Conservation (phyloP, 2,113 vertebrate species). For the Diphyllodes magnificus region DNA sequence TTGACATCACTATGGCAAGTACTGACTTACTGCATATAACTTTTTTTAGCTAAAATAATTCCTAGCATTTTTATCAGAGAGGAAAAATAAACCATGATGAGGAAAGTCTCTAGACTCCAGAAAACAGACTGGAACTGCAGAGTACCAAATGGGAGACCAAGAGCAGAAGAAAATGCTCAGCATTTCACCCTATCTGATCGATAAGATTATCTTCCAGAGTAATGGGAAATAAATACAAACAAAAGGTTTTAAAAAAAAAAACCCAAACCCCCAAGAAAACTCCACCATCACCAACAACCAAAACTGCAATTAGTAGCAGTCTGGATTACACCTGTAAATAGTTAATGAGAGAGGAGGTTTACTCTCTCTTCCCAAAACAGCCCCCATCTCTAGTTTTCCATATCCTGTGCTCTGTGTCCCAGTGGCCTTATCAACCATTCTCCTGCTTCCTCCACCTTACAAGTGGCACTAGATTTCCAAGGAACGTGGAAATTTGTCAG, state of each 20-base stretch:
- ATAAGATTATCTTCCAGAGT: neutral
- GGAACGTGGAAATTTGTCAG: neutral
- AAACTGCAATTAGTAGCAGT: neutral
- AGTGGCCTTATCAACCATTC: neutral
- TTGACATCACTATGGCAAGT: neutral
- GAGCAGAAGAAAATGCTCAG: neutral
- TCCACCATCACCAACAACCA: neutral
- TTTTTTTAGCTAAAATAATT: neutral
- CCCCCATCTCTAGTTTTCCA: neutral
- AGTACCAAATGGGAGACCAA: neutral
- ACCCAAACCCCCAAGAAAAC: neutral
- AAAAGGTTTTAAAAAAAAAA: neutral
- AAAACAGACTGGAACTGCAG: neutral
- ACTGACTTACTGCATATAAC: neutral
- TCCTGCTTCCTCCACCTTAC: neutral
- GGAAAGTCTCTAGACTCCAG: neutral
- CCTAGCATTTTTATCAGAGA: constrained; percentile 30
- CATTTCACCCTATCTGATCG: neutral
- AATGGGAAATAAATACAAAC: neutral
- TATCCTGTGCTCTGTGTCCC: neutral
- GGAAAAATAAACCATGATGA: neutral
- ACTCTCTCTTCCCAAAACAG: neutral
- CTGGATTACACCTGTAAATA: neutral
- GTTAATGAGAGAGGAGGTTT: neutral
- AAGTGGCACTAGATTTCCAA: neutral